A percentile compares a stretch with the other conserved stretches of the same genome.
These are phyloP conservation scores for Xylophagus ater DNA, from an alignment of 2,888 invertebrate genomes.

Conservation along the genomic window DNA sequence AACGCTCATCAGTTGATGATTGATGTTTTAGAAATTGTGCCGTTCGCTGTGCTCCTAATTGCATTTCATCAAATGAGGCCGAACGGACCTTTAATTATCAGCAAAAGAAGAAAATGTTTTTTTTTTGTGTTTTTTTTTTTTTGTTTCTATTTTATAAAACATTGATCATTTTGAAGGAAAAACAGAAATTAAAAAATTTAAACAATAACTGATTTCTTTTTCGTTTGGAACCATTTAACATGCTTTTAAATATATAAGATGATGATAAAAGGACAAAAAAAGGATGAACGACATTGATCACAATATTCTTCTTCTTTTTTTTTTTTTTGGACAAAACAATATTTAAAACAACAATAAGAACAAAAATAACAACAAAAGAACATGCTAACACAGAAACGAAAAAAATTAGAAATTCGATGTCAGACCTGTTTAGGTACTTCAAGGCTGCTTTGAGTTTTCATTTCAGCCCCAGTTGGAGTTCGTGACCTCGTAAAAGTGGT, in stretches of 20 bases:
- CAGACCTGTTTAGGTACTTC: conserved; percentile 75
- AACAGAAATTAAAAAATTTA: no score
- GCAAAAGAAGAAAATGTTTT: no score
- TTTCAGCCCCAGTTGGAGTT: conserved; percentile 80
- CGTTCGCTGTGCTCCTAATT: conserved; percentile 59
- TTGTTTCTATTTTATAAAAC: no score
- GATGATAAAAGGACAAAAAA: no score
- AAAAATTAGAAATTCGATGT: conserved; percentile 3
- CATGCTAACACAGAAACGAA: not conserved
- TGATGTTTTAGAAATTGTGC: conserved; percentile 20
- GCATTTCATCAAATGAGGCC: conserved; percentile 83
- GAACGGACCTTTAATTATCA: conserved; percentile 53
- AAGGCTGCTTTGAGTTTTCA: conserved; percentile 84
- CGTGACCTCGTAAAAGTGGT: conserved; percentile 79
- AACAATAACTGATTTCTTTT: no score
- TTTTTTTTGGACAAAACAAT: no score
- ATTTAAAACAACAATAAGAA: not conserved
- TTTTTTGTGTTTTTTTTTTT: no score
- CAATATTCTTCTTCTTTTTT: no score
- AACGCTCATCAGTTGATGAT: conserved; percentile 35
- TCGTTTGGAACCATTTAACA: no score
- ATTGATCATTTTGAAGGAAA: no score
- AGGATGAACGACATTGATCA: no score
- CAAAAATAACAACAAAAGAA: not conserved
- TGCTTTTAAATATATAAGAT: no score